Base-by-base conservation (phyloP, 2,888 invertebrate genomes). In the Caradrina clavipalpis region DNA sequence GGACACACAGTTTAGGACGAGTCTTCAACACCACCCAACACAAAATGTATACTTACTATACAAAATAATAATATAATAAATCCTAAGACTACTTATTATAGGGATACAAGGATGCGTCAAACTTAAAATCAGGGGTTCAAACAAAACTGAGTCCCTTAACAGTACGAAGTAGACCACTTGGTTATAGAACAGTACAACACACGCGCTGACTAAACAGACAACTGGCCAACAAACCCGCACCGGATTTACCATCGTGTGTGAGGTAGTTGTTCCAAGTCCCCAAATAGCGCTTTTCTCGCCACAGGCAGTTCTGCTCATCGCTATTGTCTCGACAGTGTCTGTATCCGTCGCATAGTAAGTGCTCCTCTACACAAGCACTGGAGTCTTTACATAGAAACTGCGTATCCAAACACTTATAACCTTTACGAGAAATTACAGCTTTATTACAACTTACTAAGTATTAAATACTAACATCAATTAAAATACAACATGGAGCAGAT, bases 291-390 rank as follows among this genome's bases (percentile, higher is more conserved):
- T 96, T 96, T 87, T 94, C 91, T 89, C 92, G 90, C 87, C 92
- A 91, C 89, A 96, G 89, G 92, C 97, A 97, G 91, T 95, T 93
- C 84, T 92, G 91, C 91, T 97, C 97, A 90, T 97, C 97, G 85
- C 97, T 97, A 88, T 94, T 91, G 90, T 97, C 97, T 81, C 86
- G 90, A 94, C 98, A 98, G 91, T 97, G 96, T 82, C 88, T 88
- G 86, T 87, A 86, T 84, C 96, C 96, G 90, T 97, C 97, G 94
- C 98, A 98, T 79, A 96, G 90, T 81, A 95, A 91, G 77, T 91
- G 89, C 85, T 92, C 88, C 78, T 96, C 94, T 88, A 97, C 95
- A 95, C 98, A 98, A 90, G 96, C 94, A 89, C 94, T 96, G 91
- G 94, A 95, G 89, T 96, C 94, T 92, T 96, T 96, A 91, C 95